Percentiles rank a stretch among this genome's conserved stretches.
phyloP scores from a whole-genome alignment of 2,797 vertebrate species.

The Antennarius maculatus region DNA sequence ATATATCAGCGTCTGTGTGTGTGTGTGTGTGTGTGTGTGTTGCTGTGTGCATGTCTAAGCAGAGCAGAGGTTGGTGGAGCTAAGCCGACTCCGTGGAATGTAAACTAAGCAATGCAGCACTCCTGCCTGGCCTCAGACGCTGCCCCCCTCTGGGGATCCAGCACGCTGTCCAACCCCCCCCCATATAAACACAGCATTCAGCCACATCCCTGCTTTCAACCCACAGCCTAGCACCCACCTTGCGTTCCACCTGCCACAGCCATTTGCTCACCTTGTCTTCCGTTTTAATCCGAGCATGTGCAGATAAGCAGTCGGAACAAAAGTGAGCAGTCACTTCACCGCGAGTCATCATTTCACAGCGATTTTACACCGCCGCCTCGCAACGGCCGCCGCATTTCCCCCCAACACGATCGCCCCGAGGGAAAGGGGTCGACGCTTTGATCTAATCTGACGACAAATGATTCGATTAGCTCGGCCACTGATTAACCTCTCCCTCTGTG shows the following conservation, averaged over 20 bases:
- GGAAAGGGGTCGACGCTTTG: slow-evolving; percentile 66
- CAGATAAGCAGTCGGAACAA: slow-evolving; percentile 46
- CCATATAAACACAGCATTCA: background rate
- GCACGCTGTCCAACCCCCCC: background rate
- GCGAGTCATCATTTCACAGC: slow-evolving; percentile 43
- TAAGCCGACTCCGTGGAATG: slow-evolving; percentile 67
- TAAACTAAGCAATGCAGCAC: slow-evolving; percentile 74
- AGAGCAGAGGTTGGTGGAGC: slow-evolving; percentile 58
- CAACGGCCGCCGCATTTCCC: slow-evolving; percentile 33
- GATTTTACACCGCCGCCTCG: slow-evolving; percentile 39
- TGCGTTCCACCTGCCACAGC: slow-evolving; percentile 37
- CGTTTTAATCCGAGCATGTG: slow-evolving; percentile 25
- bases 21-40: slow-evolving; percentile 3
- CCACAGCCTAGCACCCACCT: slow-evolving; percentile 24
- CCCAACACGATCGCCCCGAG: slow-evolving; percentile 29
- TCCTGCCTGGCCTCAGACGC: slow-evolving; percentile 48
- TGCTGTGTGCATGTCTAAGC: slow-evolving; percentile 27
- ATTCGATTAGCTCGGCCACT: slow-evolving; percentile 65
- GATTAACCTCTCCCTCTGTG: slow-evolving; percentile 70
- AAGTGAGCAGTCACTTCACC: slow-evolving; percentile 39
- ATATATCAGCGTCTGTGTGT: slow-evolving; percentile 20
- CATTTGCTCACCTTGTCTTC: slow-evolving; percentile 38
- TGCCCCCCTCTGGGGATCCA: slow-evolving; percentile 36
- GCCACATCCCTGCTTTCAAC: slow-evolving; percentile 16
- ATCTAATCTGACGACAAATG: slow-evolving; percentile 74